These are phyloP conservation scores for Oncopeltus fasciatus DNA, from an alignment of 1,140 invertebrate species.

Conservation along the genomic window DNA sequence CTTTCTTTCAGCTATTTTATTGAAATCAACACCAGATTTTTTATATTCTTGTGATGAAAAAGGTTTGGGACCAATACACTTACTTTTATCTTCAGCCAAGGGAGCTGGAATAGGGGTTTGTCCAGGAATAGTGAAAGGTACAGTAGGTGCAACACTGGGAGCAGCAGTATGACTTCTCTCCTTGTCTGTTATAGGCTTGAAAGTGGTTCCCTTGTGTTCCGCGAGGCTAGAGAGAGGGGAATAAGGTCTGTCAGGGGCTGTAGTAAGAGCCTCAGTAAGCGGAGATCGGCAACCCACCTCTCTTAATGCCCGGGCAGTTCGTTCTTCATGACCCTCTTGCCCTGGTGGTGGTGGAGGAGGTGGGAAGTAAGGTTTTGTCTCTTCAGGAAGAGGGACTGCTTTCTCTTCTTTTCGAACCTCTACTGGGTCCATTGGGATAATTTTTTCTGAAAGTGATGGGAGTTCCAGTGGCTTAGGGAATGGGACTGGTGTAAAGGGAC, in stretches of 20 bases:
- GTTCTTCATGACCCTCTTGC: conserved; percentile 5
- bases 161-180: conserved; percentile 6
- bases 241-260: conserved; percentile 46
- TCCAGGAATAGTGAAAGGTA: conserved; percentile 19
- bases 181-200: neutral
- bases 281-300: conserved; percentile 30
- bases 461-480: conserved; percentile 13
- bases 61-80: conserved; percentile 1
- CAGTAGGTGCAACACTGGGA: conserved; percentile 8
- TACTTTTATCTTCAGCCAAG: neutral
- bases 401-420: neutral
- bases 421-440: neutral
- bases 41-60: neutral
- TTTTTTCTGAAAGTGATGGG: neutral
- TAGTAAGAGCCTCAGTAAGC: conserved; percentile 48
- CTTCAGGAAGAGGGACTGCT: conserved; percentile 13
- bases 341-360: conserved; percentile 13
- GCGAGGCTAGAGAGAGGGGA: conserved; percentile 27
- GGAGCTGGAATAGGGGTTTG: neutral
- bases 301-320: conserved; percentile 11
- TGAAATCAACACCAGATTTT: neutral
- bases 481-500: conserved; percentile 21
- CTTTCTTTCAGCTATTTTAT: neutral
- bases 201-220: neutral
- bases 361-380: conserved; percentile 20